These are phyloP conservation scores for Pollimyrus isidori DNA, from an alignment of 2,113 vertebrate genomes.

Conservation along the genomic window DNA sequence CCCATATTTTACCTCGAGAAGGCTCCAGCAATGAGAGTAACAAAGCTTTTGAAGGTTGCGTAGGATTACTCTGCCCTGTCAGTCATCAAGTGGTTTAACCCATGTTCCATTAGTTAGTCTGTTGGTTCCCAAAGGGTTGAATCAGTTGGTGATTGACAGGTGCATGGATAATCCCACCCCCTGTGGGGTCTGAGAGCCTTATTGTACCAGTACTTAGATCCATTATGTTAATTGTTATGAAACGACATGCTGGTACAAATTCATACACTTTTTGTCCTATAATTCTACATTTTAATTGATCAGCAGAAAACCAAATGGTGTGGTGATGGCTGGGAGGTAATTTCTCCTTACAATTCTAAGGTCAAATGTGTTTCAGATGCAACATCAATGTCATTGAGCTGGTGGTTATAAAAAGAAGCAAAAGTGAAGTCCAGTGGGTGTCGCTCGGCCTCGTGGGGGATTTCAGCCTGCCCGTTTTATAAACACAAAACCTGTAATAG, in stretches of 20 bases:
- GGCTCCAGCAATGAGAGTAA: not conserved
- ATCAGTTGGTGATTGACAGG: not conserved
- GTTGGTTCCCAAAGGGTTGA: not conserved
- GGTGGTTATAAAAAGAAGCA: not conserved
- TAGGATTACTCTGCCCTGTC: not conserved
- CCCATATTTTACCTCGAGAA: not conserved
- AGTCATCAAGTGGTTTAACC: not conserved
- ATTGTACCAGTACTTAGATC: not conserved
- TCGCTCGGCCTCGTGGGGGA: not conserved
- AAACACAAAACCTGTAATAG: not conserved
- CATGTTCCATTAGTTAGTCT: not conserved
- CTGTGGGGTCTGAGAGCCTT: not conserved
- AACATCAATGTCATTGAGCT: not conserved
- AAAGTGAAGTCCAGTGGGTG: not conserved
- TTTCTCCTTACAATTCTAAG: not conserved
- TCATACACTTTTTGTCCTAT: not conserved
- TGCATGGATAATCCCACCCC: not conserved
- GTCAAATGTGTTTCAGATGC: not conserved
- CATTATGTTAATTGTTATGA: conserved; percentile 3
- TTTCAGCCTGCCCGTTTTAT: not conserved
- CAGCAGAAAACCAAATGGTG: not conserved
- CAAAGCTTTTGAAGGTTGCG: not conserved
- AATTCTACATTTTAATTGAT: not conserved
- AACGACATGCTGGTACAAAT: not conserved
- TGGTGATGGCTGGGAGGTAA: not conserved